Evolutionary conservation across 1,140 invertebrate genomes (phyloP), one percentile per base, ranked within the genome.

Genomic region (Eupristina koningsbergeri): DNA sequence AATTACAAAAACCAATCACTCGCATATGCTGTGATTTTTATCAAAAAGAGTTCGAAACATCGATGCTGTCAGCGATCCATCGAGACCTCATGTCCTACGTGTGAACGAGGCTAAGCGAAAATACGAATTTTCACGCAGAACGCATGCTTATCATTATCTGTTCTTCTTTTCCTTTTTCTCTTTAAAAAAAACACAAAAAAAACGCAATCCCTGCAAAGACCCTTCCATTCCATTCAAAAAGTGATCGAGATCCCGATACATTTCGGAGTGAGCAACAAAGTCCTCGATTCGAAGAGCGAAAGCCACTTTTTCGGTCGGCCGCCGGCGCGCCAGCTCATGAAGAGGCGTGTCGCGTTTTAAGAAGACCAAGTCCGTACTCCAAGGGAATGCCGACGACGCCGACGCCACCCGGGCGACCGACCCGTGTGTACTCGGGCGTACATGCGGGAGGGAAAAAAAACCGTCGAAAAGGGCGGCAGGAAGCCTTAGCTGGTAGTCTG

Each of bases 401-500:
- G 36, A 8, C 17, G 36, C 36, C 67, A 22, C 67, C 36, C 19
- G 1, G 3, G 50, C 34, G 17, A 50, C 29, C n/a, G 50, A 50
- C 34, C 29, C 71, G 41, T 73, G 71, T 73, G 11, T 47, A 47
- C 36, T 41, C 36, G 69, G n/a, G 41, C 41, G 41, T 73, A 73
- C 29, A 29, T 47, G n/a, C n/a, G 45, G 50, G 73, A 31, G 36
- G 22, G 26, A 58, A 58, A 53, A 58, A 58, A 58, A 26, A 22
- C 26, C 3, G n/a, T 36, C 50, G 50, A 64, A 82, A 47, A 83
- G 45, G 19, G 22, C 74, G 81, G 79, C 76, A 80, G 77, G 83
- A 84, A 84, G 83, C 83, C 83, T 80, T 84, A 84, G 81, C 82
- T 61, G 81, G 53, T 45, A 63, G 34, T 36, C 76, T 29, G 71